Conservation (phyloP, 2,888 invertebrate genomes). For the Muscina levida region DNA sequence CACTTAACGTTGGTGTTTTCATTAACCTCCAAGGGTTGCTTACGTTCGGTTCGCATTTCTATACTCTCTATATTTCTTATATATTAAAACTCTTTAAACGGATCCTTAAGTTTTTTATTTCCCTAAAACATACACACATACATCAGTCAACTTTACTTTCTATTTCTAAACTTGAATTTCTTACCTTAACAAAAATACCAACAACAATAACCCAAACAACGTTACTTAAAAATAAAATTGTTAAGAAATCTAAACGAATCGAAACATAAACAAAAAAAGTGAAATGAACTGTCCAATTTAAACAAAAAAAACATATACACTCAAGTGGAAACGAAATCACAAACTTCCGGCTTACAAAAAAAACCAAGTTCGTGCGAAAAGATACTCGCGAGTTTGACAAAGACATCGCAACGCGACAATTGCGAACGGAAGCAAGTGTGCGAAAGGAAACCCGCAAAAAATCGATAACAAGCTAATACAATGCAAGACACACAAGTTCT, state of each 20-base stretch:
- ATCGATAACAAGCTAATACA: conserved; percentile 62
- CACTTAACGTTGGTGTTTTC: conserved; percentile 77
- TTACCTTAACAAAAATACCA: conserved; percentile 35
- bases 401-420: conserved; percentile 28
- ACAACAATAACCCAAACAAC: conserved; percentile 57
- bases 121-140: conserved; percentile 56
- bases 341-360: conserved; percentile 49
- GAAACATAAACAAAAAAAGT: conserved; percentile 17
- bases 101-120: conserved; percentile 74
- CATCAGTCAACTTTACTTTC: conserved; percentile 70
- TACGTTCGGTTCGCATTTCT: conserved; percentile 81
- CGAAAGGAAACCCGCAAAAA: conserved; percentile 50
- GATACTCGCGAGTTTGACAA: conserved; percentile 33
- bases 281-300: conserved; percentile 39
- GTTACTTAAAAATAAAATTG: conserved; percentile 51
- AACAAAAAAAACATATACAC: conserved; percentile 43
- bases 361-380: conserved; percentile 38
- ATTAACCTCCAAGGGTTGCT: conserved; percentile 81
- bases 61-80: conserved; percentile 78
- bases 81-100: conserved; percentile 78
- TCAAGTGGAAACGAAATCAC: conserved; percentile 17
- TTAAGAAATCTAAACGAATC: conserved; percentile 46
- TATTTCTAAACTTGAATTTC: conserved; percentile 59
- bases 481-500: conserved; percentile 48
- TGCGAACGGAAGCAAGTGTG: conserved; percentile 17